Percentiles rank a stretch among this genome's conserved stretches.
These are phyloP conservation scores for Gymnosoma rotundatum DNA, from an alignment of 2,888 invertebrate genomes.

Conservation along the genomic window DNA sequence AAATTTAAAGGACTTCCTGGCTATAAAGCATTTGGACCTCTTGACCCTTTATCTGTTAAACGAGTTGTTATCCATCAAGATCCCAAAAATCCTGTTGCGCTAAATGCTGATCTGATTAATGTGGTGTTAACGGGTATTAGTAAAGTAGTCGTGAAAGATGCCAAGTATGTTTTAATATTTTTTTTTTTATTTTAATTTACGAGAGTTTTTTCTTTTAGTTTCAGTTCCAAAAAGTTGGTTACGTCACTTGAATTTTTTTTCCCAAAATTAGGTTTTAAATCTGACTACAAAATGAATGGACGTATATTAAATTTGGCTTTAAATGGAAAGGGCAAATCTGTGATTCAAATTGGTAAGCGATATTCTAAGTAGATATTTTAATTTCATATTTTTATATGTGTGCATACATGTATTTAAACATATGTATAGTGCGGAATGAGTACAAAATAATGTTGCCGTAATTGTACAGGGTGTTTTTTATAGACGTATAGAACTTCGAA, in stretches of 20 bases:
- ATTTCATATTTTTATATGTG: too few species aligned
- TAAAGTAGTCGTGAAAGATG: conserved; percentile 9
- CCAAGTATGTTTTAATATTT: conserved; percentile 12
- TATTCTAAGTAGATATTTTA: neutral
- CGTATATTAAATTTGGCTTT: conserved; percentile 86
- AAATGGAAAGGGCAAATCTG: conserved; percentile 84
- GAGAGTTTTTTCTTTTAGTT: conserved; percentile 26
- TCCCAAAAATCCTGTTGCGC: conserved; percentile 63
- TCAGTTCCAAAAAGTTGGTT: conserved; percentile 15
- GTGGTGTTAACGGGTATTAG: conserved; percentile 37
- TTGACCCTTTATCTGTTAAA: conserved; percentile 83
- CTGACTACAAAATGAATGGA: conserved; percentile 86
- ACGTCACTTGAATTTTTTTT: conserved; percentile 77
- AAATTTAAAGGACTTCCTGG: conserved; percentile 72
- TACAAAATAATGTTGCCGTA: too few species aligned
- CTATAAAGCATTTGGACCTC: conserved; percentile 82
- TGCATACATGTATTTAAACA: neutral
- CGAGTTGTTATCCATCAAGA: conserved; percentile 33
- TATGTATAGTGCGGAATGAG: too few species aligned
- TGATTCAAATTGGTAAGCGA: conserved; percentile 85
- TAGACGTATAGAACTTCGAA: too few species aligned
- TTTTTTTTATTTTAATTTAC: neutral
- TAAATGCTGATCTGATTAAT: conserved; percentile 44
- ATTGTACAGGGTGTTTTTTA: too few species aligned
- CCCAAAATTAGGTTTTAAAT: conserved; percentile 86